phyloP scores from a whole-genome alignment of 2,888 invertebrate genomes.

The Atethmia centrago region DNA sequence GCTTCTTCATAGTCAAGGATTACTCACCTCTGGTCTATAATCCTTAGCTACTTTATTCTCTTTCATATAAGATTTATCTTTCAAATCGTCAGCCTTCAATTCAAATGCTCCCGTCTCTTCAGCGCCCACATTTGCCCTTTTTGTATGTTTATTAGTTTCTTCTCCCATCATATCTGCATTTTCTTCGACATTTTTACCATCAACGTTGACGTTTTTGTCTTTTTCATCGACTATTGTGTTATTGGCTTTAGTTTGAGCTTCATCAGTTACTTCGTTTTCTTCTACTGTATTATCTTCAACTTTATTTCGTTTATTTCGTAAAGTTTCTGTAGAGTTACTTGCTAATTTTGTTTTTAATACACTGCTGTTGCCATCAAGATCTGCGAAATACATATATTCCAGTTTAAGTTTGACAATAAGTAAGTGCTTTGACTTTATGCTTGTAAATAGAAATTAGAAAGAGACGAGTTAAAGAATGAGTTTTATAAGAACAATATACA shows the following conservation, averaged over 20 bases:
- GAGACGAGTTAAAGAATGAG: too few species aligned
- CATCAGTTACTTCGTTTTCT: neutral
- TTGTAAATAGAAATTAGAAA: neutral
- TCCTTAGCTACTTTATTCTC: slow-evolving; percentile 31
- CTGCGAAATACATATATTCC: slow-evolving; percentile 69
- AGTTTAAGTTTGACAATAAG: neutral
- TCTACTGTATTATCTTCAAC: slow-evolving; percentile 8
- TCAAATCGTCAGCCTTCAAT: neutral
- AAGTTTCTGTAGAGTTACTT: slow-evolving; percentile 40
- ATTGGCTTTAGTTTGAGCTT: neutral
- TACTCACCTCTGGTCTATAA: slow-evolving; percentile 40
- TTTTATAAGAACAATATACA: neutral
- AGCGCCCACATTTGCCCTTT: neutral
- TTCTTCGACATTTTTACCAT: neutral
- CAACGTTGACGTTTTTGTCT: neutral
- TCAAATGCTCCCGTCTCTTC: neutral
- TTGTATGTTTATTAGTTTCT: neutral
- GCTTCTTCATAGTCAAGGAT: fast-evolving
- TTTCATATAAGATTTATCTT: neutral
- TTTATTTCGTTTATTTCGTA: slow-evolving; percentile 16
- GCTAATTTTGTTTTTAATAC: slow-evolving; percentile 51
- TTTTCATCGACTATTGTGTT: slow-evolving; percentile 9
- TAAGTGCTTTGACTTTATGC: neutral
- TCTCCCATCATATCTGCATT: neutral
- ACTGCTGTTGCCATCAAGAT: slow-evolving; percentile 81